Base-by-base conservation (phyloP, 2,888 invertebrate genomes). In the Cylloceria caligata region DNA sequence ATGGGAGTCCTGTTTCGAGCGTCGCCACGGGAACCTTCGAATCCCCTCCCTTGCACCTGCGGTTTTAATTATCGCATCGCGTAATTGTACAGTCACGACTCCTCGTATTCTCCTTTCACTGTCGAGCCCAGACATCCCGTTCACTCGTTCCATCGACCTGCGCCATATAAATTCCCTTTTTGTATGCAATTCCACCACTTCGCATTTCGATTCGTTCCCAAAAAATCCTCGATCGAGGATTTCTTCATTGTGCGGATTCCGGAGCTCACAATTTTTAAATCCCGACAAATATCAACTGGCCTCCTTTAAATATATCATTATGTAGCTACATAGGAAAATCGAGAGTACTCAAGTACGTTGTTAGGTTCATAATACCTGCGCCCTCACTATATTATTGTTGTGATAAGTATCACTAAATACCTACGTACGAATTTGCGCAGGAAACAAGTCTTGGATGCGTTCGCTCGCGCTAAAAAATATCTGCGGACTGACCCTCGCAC, bases 391-490 rank as follows among this genome's bases (percentile, higher is more conserved):
- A 64, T 81, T 72, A 72, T 72, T 67, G 27, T 78, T 52, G 13
- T 73, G 47, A 52, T 57, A 27, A 80, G 64, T 73, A 67, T 67
- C 60, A 55, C 65, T 73, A 81, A 74, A 75, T 71, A 74, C 65
- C 78, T 74, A 78, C 19, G 57, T 76, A 72, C 68, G 57, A 73
- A 74, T 73, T 69, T 64, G 77, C 69, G 73, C 78, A 64, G 55
- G 81, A 81, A 81, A 81, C 78, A 81, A 78, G 81, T 81, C 81
- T 81, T 74, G 81, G 81, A 74, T 81, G 81, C 78, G 81, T 78
- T 81, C 77, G 77, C 81, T 78, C 80, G 83, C 67, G 81, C 83
- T 83, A 78, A 80, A 83, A 83, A 83, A 83, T 83, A 83, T 83
- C 71, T 81, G 81, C 83, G 78, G 67, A 77, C 83, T 83, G 75